Evolutionary conservation across 2,113 vertebrate species (phyloP).

Genomic region (Ophiodon elongatus): DNA sequence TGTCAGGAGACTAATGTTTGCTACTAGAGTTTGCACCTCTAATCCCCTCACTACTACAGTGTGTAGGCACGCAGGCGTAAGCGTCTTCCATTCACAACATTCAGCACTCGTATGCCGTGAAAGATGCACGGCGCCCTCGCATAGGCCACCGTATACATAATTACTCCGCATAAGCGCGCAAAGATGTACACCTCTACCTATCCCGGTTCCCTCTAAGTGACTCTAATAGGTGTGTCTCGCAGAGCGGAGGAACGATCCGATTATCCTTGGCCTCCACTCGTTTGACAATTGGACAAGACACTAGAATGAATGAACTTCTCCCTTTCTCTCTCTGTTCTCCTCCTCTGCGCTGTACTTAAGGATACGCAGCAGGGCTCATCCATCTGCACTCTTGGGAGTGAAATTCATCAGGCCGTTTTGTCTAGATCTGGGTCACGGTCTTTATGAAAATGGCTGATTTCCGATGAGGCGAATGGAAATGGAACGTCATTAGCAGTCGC

Average conservation of each 20-base stretch:
- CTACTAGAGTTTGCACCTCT: slow-evolving; percentile 18
- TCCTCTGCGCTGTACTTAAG: slow-evolving; percentile 20
- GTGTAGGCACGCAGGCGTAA: neutral
- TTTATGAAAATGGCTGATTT: slow-evolving; percentile 64
- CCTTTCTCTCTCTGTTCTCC: neutral
- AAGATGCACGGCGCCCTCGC: slow-evolving; percentile 20
- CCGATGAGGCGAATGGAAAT: slow-evolving; percentile 43
- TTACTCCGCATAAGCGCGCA: slow-evolving; percentile 22
- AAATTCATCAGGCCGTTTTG: slow-evolving; percentile 57
- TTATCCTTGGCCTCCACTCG: slow-evolving; percentile 61
- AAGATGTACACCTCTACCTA: slow-evolving; percentile 11
- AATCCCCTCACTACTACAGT: neutral
- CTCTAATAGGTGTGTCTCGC: slow-evolving; percentile 50
- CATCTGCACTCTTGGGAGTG: slow-evolving; percentile 31
- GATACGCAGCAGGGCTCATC: slow-evolving; percentile 39
- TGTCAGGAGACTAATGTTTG: slow-evolving; percentile 5
- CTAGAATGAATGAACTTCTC: slow-evolving; percentile 29
- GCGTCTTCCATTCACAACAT: slow-evolving; percentile 38
- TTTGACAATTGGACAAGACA: slow-evolving; percentile 40
- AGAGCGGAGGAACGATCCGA: slow-evolving; percentile 40
- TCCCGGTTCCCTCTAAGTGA: slow-evolving; percentile 36
- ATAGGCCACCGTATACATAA: slow-evolving; percentile 24
- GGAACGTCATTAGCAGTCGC: slow-evolving; percentile 61
- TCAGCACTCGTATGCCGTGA: slow-evolving; percentile 29
- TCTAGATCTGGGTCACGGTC: slow-evolving; percentile 69